These are phyloP conservation scores for Azemiops feae DNA, from an alignment of 2,113 vertebrate species.

Conservation along the genomic window DNA sequence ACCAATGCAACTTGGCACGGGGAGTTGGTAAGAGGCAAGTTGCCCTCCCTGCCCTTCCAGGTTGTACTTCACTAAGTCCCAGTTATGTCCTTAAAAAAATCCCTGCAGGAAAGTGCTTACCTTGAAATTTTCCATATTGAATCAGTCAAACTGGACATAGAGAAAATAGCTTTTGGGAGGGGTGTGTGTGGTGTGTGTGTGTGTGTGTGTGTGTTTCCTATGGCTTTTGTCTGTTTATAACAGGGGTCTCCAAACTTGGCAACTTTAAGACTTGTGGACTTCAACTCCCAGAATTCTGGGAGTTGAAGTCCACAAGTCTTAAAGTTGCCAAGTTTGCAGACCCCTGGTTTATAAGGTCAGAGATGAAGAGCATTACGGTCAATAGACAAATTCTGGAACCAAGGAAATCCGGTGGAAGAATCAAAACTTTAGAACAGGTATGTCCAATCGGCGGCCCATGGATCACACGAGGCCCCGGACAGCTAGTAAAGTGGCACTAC, in stretches of 20 bases:
- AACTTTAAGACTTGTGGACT: too few relatives aligned
- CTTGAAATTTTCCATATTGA: slow-evolving; percentile 55
- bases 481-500: background rate
- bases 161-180: slow-evolving; percentile 14
- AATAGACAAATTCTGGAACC: background rate
- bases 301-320: too few relatives aligned
- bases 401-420: too few relatives aligned
- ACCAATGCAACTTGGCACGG: slow-evolving; percentile 54
- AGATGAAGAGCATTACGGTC: background rate
- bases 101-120: slow-evolving; percentile 64
- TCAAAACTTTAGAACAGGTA: background rate
- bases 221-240: background rate
- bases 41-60: slow-evolving; percentile 16
- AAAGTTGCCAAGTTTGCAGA: too few relatives aligned
- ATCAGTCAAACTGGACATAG: slow-evolving; percentile 54
- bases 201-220: background rate
- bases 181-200: background rate
- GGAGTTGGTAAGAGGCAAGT: slow-evolving; percentile 50
- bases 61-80: slow-evolving; percentile 43
- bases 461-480: background rate
- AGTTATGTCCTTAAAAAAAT: slow-evolving; percentile 52
- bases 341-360: background rate
- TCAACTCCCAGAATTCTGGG: too few relatives aligned
- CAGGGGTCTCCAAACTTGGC: too few relatives aligned
- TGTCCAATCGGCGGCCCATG: background rate